These are phyloP conservation scores for Myripristis murdjan DNA, from an alignment of 2,797 vertebrate genomes.

Conservation along the genomic window DNA sequence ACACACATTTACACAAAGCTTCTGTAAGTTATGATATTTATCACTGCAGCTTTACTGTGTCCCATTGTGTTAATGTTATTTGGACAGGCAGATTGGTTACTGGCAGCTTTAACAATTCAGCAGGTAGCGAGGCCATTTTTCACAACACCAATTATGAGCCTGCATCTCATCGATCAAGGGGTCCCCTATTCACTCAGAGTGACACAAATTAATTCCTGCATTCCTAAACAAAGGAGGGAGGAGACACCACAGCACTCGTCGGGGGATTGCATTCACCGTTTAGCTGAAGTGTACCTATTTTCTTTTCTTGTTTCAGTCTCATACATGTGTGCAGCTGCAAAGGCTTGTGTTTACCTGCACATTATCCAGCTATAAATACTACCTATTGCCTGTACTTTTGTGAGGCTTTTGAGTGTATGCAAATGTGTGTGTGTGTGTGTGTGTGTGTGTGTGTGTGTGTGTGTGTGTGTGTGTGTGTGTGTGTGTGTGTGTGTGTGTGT, in stretches of 20 bases:
- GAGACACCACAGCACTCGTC: neutral
- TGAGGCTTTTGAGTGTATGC: neutral
- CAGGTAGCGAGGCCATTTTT: slow-evolving; percentile 72
- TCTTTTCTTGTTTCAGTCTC: slow-evolving; percentile 10
- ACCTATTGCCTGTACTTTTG: neutral
- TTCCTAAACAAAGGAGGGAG: slow-evolving; percentile 38
- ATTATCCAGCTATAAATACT: neutral
- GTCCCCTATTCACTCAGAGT: slow-evolving; percentile 37
- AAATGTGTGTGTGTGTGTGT: slow-evolving; percentile 18
- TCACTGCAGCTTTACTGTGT: slow-evolving; percentile 51
- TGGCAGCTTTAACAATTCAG: slow-evolving; percentile 66
- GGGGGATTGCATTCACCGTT: neutral
- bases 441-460: neutral
- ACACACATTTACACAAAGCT: slow-evolving; percentile 3
- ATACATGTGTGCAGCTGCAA: slow-evolving; percentile 3
- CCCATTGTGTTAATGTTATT: slow-evolving; percentile 65
- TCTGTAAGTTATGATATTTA: slow-evolving; percentile 49
- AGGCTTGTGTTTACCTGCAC: neutral
- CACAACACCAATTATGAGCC: slow-evolving; percentile 71
- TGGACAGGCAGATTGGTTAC: slow-evolving; percentile 72
- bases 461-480: too few relatives aligned
- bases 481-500: neutral
- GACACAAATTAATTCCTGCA: slow-evolving; percentile 66
- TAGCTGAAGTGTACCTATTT: neutral
- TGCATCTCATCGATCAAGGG: slow-evolving; percentile 71